Base-by-base conservation (phyloP, 2,888 invertebrate species). In the Ectemnius cavifrons region DNA sequence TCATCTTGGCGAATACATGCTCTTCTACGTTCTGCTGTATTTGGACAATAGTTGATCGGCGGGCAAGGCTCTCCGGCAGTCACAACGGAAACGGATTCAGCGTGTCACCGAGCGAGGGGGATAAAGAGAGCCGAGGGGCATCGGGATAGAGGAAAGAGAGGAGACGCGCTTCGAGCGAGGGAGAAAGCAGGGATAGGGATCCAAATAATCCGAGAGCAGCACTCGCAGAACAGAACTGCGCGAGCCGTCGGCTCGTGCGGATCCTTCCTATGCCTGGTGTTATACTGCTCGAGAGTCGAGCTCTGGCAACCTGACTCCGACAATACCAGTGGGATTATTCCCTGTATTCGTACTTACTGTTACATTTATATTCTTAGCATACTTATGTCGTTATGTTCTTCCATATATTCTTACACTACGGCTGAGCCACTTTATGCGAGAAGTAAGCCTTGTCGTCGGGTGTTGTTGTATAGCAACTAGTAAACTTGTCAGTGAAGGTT, bases 211-310 rank as follows among this genome's bases (percentile, higher is more conserved):
- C 87, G 81, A 86, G 37, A 37, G 85, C 87, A 79, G 82, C 81
- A 88, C 84, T 87, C 85, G 82, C 82, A 84, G 86, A 86, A 83
- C 89, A 89, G 89, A 89, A 78, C 84, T 85, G 80, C 74, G 67
- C 85, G 88, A 85, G 89, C 89, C 89, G 90, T 89, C 89, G 90
- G 89, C 87, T 87, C 87, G 87, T 87, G 88, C 89, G 84, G 87
- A 70, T 85, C 85, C 77, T 79, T 71, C 73, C 16, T 52, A 6
- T 11, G 37, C 5, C 8, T 37, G 37, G 37, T 37, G 37, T 37
- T 11, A 23, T 23, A 11, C 8, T 6, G 5, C 18, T 49, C 37
- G 37, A 37, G 37, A 37, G 37, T 8, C 37, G 6, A 37, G 37
- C 37, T 23, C 23, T 37, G 37, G 37, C 37, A 37, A 37, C 37